Evolutionary conservation across 2,797 vertebrate species (phyloP), one percentile per base, ranked within the genome.

Genomic region (Thunnus albacares): DNA sequence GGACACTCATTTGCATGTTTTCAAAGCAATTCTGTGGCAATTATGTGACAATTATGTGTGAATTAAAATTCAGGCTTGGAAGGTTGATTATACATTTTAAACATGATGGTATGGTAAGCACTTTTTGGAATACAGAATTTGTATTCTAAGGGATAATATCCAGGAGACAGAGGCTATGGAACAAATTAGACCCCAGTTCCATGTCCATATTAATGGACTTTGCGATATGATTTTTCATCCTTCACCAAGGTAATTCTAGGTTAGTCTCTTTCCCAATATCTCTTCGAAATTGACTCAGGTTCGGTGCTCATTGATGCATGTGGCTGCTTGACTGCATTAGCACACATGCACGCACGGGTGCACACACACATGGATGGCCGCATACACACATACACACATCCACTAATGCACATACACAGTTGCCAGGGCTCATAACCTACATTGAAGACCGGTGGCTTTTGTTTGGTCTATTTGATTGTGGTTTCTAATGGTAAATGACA

Each of bases 391-490:
- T 10, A 51, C 60, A 10, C 62, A 73, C 77, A 82, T 64, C 49
- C 56, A 30, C 71, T 77, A 81, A 89, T 87, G 84, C 78, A 87
- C 72, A 67, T 24, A 83, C 71, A 57, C 52, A 70, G 65, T 86
- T 65, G 59, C 74, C 84, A 75, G 71, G 60, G 70, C 62, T 83
- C 68, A 74, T 85, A 88, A 86, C 82, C 85, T 85, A 90, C 80
- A 90, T 87, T 81, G 79, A 81, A 62, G 87, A 76, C 84, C 5
- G 8, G 68, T 80, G 74, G 87, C 86, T 87, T 91, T 93, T 91
- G 87, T 90, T 85, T 77, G 85, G 33, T 80, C 55, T 84, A 60
- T 93, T 90, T 78, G 86, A 90, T 93, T 84, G 86, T 84, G 77
- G 78, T 91, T 87, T 82, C 67, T 89, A 87, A 92, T 87, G 87